Evolutionary conservation across 64 coral and sea anemone genomes (phyloP).

Genomic region (Montipora foliosa): DNA sequence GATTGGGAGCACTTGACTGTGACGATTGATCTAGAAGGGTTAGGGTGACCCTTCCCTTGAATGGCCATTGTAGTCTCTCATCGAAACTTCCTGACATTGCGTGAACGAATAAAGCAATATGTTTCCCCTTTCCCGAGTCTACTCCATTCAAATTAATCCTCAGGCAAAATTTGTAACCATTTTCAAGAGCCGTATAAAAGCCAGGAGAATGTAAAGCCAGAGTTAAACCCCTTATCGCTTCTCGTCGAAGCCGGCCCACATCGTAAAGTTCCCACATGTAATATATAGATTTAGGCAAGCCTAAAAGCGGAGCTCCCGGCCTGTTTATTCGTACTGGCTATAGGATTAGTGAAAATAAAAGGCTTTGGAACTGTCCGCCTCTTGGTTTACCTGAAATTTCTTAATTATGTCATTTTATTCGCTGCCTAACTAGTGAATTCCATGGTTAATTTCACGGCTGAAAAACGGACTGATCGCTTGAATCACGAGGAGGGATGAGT

Average conservation of each 20-base stretch:
- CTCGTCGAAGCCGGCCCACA: constrained; percentile 41
- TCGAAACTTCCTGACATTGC: constrained; percentile 87
- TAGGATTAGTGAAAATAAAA: too few species aligned
- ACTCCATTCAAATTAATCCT: constrained; percentile 81
- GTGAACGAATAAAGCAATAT: constrained; percentile 83
- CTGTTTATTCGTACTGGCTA: too few species aligned
- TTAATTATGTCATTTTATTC: too few species aligned
- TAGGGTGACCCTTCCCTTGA: constrained; percentile 79
- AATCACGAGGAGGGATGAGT: too few species aligned
- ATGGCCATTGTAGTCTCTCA: constrained; percentile 83
- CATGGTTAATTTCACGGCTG: too few species aligned
- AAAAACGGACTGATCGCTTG: too few species aligned
- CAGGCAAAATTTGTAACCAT: constrained; percentile 79
- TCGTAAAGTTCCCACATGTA: constrained; percentile 79
- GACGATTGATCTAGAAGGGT: constrained; percentile 88
- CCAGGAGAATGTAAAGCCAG: constrained; percentile 74
- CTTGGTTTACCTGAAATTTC: too few species aligned
- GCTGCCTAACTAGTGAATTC: too few species aligned
- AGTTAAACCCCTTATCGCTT: constrained; percentile 54
- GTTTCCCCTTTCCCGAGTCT: constrained; percentile 59
- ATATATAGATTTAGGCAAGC: too few species aligned
- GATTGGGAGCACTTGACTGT: too few species aligned
- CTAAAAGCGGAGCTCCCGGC: too few species aligned
- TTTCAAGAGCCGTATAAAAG: constrained; percentile 70
- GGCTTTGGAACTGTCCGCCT: too few species aligned